These are phyloP conservation scores for Carabus problematicus DNA, from an alignment of 2,888 invertebrate species.

Conservation along the genomic window DNA sequence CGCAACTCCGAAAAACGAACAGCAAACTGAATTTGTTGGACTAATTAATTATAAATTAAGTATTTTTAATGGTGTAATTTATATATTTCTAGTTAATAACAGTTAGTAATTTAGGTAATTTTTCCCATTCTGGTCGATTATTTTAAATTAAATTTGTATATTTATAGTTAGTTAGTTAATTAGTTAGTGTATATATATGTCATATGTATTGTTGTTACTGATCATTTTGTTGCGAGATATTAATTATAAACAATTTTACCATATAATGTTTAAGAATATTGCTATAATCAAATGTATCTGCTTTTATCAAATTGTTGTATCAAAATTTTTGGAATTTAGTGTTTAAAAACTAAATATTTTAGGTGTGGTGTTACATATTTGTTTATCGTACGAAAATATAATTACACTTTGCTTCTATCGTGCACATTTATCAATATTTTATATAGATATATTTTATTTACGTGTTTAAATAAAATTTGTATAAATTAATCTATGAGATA, in stretches of 20 bases:
- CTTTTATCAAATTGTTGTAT: constrained; percentile 1
- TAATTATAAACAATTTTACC: constrained; percentile 24
- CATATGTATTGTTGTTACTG: constrained; percentile 30
- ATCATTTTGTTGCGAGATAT: constrained; percentile 25
- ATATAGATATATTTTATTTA: constrained; percentile 39
- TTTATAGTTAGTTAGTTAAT: constrained; percentile 19
- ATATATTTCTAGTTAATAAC: constrained; percentile 16
- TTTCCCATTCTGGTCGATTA: constrained; percentile 36
- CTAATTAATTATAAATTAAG: constrained; percentile 50
- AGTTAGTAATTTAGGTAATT: constrained; percentile 20
- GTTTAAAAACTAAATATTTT: constrained; percentile 28
- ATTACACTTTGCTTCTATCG: constrained; percentile 37
- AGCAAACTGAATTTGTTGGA: constrained; percentile 86
- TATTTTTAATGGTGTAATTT: constrained; percentile 30
- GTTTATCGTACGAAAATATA: constrained; percentile 20
- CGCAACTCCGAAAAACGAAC: constrained; percentile 87
- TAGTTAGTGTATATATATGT: constrained; percentile 26
- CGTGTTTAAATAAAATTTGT: constrained; percentile 34
- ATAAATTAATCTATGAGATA: constrained; percentile 24
- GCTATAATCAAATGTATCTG: not conserved
- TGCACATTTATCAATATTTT: constrained; percentile 35
- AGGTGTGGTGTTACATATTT: constrained; percentile 25
- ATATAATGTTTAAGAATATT: constrained; percentile 13
- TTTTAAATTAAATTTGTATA: constrained; percentile 38
- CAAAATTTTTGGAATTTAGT: constrained; percentile 5